Evolutionary conservation across 1,140 invertebrate species (phyloP).

Genomic region (Heliconius eleuchia): DNA sequence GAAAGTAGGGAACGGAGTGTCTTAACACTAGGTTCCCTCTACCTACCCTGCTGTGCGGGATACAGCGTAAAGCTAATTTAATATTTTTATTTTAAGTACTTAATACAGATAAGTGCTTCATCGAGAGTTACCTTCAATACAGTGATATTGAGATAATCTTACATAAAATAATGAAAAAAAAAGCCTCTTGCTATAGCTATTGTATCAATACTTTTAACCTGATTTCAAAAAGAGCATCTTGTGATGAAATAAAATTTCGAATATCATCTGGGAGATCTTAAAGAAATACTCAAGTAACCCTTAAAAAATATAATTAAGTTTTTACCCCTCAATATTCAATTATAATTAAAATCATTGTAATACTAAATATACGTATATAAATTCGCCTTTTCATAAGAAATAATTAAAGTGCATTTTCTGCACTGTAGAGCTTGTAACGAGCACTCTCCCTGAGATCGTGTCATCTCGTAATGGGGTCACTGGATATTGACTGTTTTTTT

Average conservation of each 20-base stretch:
- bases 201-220: neutral
- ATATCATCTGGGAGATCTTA: conserved; percentile 1
- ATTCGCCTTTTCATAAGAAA: neutral
- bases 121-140: too few species aligned
- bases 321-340: neutral
- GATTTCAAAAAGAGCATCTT: neutral
- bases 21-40: too few species aligned
- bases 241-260: neutral
- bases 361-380: neutral
- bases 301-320: neutral
- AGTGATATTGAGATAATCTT: too few species aligned
- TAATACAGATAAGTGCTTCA: too few species aligned
- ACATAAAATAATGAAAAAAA: too few species aligned
- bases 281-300: neutral
- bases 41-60: too few species aligned
- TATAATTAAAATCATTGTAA: neutral
- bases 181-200: neutral
- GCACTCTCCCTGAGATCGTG: conserved; percentile 16
- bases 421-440: conserved; percentile 22
- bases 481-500: neutral
- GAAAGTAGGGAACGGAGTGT: too few species aligned
- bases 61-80: too few species aligned
- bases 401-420: conserved; percentile 2
- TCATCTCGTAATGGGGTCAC: conserved; percentile 26
- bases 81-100: too few species aligned